Conservation (phyloP, 2,888 invertebrate species). For the Isoperla grammatica region DNA sequence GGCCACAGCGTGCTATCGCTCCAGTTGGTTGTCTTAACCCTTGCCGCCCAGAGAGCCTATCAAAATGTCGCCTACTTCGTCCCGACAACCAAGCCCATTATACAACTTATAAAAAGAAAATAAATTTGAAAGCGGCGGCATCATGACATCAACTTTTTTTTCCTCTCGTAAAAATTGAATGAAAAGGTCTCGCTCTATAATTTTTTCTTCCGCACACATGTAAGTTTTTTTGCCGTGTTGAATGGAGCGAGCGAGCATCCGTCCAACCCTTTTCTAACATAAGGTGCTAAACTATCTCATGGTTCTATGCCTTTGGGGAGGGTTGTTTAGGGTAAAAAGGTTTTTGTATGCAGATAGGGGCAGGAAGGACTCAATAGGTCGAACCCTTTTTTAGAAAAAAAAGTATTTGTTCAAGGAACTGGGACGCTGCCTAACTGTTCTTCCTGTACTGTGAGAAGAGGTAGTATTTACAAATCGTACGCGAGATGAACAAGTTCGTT, state of each 20-base stretch:
- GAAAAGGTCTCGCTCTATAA: slow-evolving; percentile 13
- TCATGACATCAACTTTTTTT: slow-evolving; percentile 10
- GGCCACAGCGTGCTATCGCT: too few relatives aligned
- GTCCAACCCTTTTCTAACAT: slow-evolving; percentile 19
- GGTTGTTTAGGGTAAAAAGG: slow-evolving; percentile 17
- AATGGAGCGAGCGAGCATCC: slow-evolving; percentile 1
- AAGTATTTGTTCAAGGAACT: slow-evolving; percentile 9
- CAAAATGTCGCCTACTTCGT: background rate
- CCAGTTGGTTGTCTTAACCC: too few relatives aligned
- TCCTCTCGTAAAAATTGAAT: slow-evolving; percentile 8
- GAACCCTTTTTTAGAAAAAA: slow-evolving; percentile 17
- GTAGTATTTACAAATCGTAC: too few relatives aligned
- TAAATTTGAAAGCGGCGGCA: slow-evolving; percentile 14
- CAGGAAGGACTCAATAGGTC: slow-evolving; percentile 15
- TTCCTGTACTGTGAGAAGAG: slow-evolving; percentile 3
- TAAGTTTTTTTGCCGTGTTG: slow-evolving; percentile 12
- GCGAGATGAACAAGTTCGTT: too few relatives aligned
- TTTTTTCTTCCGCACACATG: slow-evolving; percentile 15
- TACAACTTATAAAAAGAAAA: slow-evolving; percentile 11
- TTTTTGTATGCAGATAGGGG: slow-evolving; percentile 20
- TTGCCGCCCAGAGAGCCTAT: background rate
- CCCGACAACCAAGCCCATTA: slow-evolving; percentile 11
- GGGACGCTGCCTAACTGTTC: background rate
- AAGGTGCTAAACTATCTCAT: slow-evolving; percentile 20
- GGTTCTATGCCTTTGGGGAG: slow-evolving; percentile 16